Percentiles rank a stretch among this genome's conserved stretches.
Evolutionary conservation across 2,797 vertebrate genomes (phyloP).

Genomic region (Calcarius lapponicus): DNA sequence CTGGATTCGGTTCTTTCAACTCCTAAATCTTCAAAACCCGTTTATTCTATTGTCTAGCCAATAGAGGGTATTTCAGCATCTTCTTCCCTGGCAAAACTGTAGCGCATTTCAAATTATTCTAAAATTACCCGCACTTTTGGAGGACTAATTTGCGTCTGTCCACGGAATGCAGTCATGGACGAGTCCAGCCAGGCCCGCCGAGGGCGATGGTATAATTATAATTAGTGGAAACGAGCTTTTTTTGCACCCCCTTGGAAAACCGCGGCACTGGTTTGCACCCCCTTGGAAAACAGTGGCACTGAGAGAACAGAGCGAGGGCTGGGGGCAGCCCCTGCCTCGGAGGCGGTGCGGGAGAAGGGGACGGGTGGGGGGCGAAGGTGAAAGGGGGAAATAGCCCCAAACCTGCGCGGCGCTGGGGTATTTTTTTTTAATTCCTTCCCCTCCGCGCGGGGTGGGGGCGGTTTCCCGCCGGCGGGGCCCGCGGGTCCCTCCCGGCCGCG

Average conservation of each 20-base stretch:
- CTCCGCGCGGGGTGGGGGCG: not conserved
- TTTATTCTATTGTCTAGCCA: conserved; percentile 34
- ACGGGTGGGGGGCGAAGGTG: not conserved
- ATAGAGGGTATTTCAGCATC: conserved; percentile 48
- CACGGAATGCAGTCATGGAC: not conserved
- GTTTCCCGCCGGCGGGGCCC: not conserved
- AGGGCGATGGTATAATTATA: conserved; percentile 21
- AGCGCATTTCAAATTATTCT: not conserved
- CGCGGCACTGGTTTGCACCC: conserved; percentile 48
- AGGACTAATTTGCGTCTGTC: conserved; percentile 12
- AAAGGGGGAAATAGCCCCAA: not conserved
- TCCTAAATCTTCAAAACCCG: not conserved
- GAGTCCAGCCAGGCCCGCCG: conserved; percentile 43
- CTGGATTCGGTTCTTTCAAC: not conserved
- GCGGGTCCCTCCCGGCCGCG: not conserved
- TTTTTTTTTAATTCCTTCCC: not conserved
- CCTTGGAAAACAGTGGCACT: conserved; percentile 13
- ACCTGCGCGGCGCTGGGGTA: not conserved
- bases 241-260: conserved; percentile 26
- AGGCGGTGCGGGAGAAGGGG: not conserved
- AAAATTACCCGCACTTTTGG: conserved; percentile 38
- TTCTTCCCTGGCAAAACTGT: conserved; percentile 21
- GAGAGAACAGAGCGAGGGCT: not conserved
- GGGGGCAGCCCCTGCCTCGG: conserved; percentile 17
- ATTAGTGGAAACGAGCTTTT: conserved; percentile 55